These are phyloP conservation scores for Gisinianus flammeolus DNA, from an alignment of 2,888 invertebrate species.

Conservation along the genomic window DNA sequence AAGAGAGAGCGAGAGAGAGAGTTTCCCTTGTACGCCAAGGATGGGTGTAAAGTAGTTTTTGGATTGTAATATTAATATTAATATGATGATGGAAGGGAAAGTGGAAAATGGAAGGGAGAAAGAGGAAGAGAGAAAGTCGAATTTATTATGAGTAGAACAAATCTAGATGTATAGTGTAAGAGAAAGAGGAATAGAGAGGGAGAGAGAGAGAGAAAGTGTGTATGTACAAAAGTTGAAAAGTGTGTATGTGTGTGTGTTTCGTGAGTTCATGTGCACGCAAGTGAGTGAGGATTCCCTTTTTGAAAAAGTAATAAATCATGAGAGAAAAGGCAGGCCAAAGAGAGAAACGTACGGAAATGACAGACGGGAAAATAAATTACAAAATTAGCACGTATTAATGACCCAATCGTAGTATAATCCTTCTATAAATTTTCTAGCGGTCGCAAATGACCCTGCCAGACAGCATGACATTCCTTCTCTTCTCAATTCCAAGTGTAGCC, in stretches of 20 bases:
- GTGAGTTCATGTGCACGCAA: constrained; percentile 35
- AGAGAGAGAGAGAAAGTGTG: neutral
- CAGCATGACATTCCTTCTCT: constrained; percentile 35
- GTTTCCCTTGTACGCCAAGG: too few species aligned
- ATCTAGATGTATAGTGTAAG: neutral
- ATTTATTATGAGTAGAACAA: neutral
- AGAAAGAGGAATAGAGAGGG: neutral
- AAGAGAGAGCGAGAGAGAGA: too few species aligned
- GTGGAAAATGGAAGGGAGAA: neutral
- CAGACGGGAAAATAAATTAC: constrained; percentile 58
- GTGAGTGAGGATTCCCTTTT: constrained; percentile 25
- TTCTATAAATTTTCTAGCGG: constrained; percentile 56
- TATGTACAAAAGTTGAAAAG: constrained; percentile 5
- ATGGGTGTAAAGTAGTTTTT: too few species aligned
- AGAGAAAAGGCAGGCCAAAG: constrained; percentile 34
- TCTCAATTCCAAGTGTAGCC: constrained; percentile 23
- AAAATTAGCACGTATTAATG: constrained; percentile 59
- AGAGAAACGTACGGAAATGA: constrained; percentile 46
- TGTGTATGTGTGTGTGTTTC: neutral
- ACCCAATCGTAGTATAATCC: constrained; percentile 56
- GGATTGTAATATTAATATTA: too few species aligned
- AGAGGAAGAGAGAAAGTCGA: neutral
- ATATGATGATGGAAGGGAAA: too few species aligned
- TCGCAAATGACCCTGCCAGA: constrained; percentile 45
- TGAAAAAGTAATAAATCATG: constrained; percentile 52